Evolutionary conservation across 2,888 invertebrate genomes (phyloP).

Genomic region (Ennomos quercinarius): DNA sequence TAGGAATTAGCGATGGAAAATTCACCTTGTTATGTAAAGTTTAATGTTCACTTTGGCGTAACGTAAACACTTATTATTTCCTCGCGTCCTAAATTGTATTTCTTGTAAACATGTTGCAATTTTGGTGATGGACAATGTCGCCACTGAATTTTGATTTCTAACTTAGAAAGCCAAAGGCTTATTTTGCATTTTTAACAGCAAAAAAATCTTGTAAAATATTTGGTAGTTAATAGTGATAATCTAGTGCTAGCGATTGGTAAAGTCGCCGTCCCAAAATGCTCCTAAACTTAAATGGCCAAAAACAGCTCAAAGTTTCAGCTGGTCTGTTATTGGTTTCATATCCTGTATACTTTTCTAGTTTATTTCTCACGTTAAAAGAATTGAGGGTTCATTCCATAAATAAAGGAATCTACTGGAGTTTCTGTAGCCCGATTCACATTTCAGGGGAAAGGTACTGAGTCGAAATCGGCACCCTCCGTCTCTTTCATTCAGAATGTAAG

Average conservation of each 20-base stretch:
- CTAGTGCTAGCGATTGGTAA: slow-evolving; percentile 26
- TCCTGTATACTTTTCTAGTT: background rate
- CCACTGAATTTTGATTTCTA: slow-evolving; percentile 7
- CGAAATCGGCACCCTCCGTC: no score
- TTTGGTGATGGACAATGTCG: slow-evolving; percentile 12
- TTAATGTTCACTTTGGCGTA: slow-evolving; percentile 14
- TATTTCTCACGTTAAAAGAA: background rate
- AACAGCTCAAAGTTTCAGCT: background rate
- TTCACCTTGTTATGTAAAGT: slow-evolving; percentile 8
- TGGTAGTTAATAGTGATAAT: slow-evolving; percentile 9
- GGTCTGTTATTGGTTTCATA: background rate
- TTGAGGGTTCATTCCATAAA: background rate
- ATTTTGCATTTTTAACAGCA: slow-evolving; percentile 7
- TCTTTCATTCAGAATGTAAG: no score
- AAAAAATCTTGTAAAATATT: slow-evolving; percentile 7
- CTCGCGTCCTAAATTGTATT: background rate
- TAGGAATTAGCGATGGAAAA: slow-evolving; percentile 19
- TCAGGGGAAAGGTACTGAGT: background rate
- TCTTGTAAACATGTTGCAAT: background rate
- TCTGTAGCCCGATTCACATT: background rate
- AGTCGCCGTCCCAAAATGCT: slow-evolving; percentile 25
- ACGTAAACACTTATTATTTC: background rate
- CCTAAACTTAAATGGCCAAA: slow-evolving; percentile 7
- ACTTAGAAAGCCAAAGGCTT: slow-evolving; percentile 23
- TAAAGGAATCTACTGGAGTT: no score